A percentile compares a stretch with the other conserved stretches of the same genome.
Evolutionary conservation across 2,797 vertebrate species (phyloP).

Genomic region (Pipistrellus nathusii): DNA sequence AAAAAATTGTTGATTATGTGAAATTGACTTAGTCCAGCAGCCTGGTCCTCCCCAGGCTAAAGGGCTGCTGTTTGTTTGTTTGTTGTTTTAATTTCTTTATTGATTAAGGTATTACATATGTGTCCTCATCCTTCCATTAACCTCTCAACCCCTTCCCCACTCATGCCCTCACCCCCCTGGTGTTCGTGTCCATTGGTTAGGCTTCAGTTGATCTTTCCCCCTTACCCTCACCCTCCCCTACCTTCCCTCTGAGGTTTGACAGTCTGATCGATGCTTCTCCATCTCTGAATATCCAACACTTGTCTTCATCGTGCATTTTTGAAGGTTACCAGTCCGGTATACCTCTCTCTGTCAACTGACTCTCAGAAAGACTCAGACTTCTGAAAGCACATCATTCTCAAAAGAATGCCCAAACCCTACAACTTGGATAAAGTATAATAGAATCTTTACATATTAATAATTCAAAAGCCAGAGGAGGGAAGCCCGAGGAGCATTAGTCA

Average conservation of each 20-base stretch:
- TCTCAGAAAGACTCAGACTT: neutral
- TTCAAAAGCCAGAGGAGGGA: slow-evolving; percentile 45
- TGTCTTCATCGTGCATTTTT: neutral
- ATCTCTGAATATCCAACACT: too few species aligned
- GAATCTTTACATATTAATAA: slow-evolving; percentile 55
- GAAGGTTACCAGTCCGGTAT: neutral
- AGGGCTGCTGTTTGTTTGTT: neutral
- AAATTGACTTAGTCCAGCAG: neutral
- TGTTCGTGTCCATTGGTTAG: too few species aligned
- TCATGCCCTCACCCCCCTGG: too few species aligned
- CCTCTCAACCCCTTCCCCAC: too few species aligned
- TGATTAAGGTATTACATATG: too few species aligned
- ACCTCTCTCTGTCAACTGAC: neutral
- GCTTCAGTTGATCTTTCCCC: too few species aligned
- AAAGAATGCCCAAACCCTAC: neutral
- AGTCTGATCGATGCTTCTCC: too few species aligned
- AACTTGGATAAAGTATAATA: neutral
- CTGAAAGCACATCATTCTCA: neutral
- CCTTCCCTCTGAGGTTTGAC: too few species aligned
- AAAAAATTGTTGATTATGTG: neutral
- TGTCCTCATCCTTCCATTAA: too few species aligned
- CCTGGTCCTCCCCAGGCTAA: neutral
- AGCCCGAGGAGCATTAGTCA: neutral
- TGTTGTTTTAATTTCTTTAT: too few species aligned
- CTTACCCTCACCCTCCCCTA: neutral